A percentile compares a stretch with the other conserved stretches of the same genome.
Conservation (phyloP, 2,113 vertebrate species). For the Tautogolabrus adspersus region DNA sequence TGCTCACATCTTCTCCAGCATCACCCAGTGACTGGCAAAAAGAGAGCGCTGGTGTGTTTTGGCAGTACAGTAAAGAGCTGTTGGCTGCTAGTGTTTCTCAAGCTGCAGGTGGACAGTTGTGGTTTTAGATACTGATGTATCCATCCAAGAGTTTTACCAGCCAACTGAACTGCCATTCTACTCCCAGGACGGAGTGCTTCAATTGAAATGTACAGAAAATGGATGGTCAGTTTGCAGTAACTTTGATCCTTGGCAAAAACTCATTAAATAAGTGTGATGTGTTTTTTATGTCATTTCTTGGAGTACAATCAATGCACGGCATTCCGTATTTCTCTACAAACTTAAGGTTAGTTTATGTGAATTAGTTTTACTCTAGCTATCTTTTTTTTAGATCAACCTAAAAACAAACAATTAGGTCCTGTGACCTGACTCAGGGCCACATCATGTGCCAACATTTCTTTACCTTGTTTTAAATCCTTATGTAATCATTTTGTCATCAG, state of each 20-base stretch:
- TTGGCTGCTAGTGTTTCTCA: constrained; percentile 50
- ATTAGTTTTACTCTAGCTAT: no score
- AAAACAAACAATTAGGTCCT: no score
- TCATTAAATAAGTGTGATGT: neutral
- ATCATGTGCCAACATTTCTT: no score
- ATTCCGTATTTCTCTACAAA: no score
- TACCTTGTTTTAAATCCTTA: no score
- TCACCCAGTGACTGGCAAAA: constrained; percentile 54
- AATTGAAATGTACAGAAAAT: neutral
- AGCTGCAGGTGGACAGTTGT: constrained; percentile 47
- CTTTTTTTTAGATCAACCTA: no score
- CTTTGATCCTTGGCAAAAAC: neutral
- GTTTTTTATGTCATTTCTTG: no score
- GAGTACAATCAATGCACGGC: no score
- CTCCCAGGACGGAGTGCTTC: neutral
- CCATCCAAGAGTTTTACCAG: neutral
- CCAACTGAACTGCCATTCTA: neutral
- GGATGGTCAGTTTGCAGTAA: neutral
- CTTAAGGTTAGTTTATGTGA: no score
- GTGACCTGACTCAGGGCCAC: no score
- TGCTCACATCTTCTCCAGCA: constrained; percentile 68
- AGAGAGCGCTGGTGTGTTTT: constrained; percentile 48
- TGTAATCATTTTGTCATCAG: no score
- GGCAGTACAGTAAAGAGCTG: constrained; percentile 38
- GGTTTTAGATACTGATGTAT: constrained; percentile 36